Percentiles rank a stretch among this genome's conserved stretches.
Evolutionary conservation across 2,888 invertebrate genomes (phyloP).

Genomic region (Polyploca ridens): DNA sequence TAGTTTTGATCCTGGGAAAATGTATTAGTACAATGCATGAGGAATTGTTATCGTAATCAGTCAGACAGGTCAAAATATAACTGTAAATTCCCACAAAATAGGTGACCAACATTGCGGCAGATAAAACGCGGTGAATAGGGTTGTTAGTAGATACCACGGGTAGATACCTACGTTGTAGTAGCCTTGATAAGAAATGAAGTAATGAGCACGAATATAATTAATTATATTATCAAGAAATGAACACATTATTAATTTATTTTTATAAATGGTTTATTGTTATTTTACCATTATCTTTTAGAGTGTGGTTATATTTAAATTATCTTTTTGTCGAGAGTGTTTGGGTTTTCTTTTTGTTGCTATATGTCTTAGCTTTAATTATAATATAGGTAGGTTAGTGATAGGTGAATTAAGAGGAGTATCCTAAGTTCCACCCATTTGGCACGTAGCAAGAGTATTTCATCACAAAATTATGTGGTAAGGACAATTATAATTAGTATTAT

Average conservation of each 20-base stretch:
- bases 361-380: too few relatives aligned
- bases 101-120: slow-evolving; percentile 12
- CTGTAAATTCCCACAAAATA: slow-evolving; percentile 25
- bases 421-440: too few relatives aligned
- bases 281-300: neutral
- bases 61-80: slow-evolving; percentile 14
- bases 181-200: slow-evolving; percentile 14
- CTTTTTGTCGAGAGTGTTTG: too few relatives aligned
- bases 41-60: slow-evolving; percentile 27
- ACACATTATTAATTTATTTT: neutral
- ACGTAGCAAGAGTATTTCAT: too few relatives aligned
- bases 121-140: slow-evolving; percentile 11
- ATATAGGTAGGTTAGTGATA: too few relatives aligned
- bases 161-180: slow-evolving; percentile 13
- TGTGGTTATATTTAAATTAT: too few relatives aligned
- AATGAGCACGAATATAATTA: slow-evolving; percentile 12
- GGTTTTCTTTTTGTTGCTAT: too few relatives aligned
- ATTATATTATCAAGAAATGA: neutral
- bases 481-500: too few relatives aligned
- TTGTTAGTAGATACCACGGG: slow-evolving; percentile 11
- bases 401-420: too few relatives aligned
- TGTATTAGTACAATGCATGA: slow-evolving; percentile 24
- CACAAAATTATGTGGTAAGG: too few relatives aligned
- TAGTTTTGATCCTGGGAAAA: slow-evolving; percentile 35
- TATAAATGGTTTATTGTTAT: neutral